A percentile compares a stretch with the other conserved stretches of the same genome.
These are phyloP conservation scores for Monomorium pharaonis DNA, from an alignment of 1,140 invertebrate species.

Conservation along the genomic window DNA sequence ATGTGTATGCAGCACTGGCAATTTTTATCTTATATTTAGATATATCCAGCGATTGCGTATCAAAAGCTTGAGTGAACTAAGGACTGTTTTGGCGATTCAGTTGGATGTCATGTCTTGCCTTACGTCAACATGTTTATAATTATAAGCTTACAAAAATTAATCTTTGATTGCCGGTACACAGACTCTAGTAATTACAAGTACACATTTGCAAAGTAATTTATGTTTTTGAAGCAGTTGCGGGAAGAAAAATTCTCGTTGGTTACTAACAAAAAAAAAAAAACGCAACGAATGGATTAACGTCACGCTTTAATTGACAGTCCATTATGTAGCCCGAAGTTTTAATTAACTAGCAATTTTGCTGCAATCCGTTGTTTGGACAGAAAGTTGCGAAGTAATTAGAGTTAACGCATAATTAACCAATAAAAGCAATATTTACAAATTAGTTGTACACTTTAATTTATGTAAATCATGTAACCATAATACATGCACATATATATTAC, in stretches of 20 bases:
- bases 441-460: background rate
- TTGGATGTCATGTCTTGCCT: slow-evolving; percentile 13
- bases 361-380: slow-evolving; percentile 37
- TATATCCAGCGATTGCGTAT: background rate
- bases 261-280: slow-evolving; percentile 20
- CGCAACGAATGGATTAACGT: slow-evolving; percentile 53
- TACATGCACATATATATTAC: background rate
- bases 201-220: slow-evolving; percentile 40
- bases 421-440: slow-evolving; percentile 5
- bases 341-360: slow-evolving; percentile 53
- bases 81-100: background rate
- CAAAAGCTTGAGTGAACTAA: background rate
- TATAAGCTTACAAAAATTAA: slow-evolving; percentile 43
- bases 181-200: slow-evolving; percentile 19
- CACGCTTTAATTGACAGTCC: slow-evolving; percentile 58
- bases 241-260: slow-evolving; percentile 8
- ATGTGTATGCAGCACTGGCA: background rate
- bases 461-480: background rate
- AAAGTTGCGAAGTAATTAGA: background rate
- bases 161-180: slow-evolving; percentile 1
- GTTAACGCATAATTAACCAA: slow-evolving; percentile 35
- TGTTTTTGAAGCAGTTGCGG: slow-evolving; percentile 29
- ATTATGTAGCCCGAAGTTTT: slow-evolving; percentile 52
- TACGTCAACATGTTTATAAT: background rate
- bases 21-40: background rate